phyloP scores from a whole-genome alignment of 1,140 invertebrate species.

The Leptoteleia sp. region DNA sequence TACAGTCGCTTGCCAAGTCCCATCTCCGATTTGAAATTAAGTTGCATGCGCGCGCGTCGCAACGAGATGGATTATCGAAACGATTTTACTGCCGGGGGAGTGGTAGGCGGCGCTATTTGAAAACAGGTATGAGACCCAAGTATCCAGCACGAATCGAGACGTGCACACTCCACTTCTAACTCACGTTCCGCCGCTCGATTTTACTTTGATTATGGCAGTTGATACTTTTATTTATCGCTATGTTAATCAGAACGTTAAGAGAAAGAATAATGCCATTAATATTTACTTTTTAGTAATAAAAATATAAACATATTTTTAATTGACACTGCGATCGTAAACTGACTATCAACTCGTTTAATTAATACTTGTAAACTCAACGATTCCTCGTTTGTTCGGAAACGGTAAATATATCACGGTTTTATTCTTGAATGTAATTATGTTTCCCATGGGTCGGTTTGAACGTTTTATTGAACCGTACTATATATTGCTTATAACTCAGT shows the following conservation, averaged over 20 bases:
- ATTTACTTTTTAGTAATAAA: slow-evolving; percentile 8
- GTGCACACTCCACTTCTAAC: slow-evolving; percentile 30
- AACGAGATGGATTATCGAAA: slow-evolving; percentile 64
- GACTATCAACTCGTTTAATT: slow-evolving; percentile 25
- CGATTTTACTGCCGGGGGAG: slow-evolving; percentile 50
- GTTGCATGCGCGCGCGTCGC: slow-evolving; percentile 62
- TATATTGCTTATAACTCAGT: slow-evolving; percentile 13
- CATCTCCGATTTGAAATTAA: slow-evolving; percentile 66
- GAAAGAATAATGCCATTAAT: slow-evolving; percentile 5
- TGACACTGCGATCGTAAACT: slow-evolving; percentile 25
- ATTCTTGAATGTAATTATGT: slow-evolving; percentile 16
- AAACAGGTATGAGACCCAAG: slow-evolving; percentile 58
- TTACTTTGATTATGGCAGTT: slow-evolving; percentile 33
- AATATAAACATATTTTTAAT: slow-evolving; percentile 40
- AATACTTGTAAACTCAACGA: slow-evolving; percentile 6
- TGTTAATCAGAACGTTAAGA: slow-evolving; percentile 18
- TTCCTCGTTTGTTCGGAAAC: slow-evolving; percentile 2
- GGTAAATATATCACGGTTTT: slow-evolving; percentile 16
- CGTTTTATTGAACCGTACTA: slow-evolving; percentile 16
- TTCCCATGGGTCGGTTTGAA: neutral
- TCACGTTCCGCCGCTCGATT: slow-evolving; percentile 34
- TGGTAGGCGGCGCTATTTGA: slow-evolving; percentile 50
- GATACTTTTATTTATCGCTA: slow-evolving; percentile 28
- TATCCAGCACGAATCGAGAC: slow-evolving; percentile 44
- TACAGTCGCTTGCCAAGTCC: slow-evolving; percentile 54